Evolutionary conservation across 2,797 vertebrate species (phyloP).

Genomic region (Molossus alvarezi): DNA sequence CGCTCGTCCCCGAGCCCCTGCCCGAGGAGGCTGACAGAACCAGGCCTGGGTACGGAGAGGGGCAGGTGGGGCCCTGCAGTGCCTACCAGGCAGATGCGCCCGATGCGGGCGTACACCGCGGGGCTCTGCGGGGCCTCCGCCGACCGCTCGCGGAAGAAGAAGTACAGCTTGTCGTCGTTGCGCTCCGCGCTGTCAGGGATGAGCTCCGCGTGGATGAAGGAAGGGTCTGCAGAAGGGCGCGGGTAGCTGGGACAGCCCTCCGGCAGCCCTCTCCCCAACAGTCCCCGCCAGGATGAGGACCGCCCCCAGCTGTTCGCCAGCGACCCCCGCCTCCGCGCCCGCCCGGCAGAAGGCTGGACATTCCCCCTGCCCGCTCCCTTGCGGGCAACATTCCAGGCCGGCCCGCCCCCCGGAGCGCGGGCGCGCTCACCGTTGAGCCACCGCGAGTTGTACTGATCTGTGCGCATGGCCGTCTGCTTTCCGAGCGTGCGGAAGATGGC

Average conservation of each 20-base stretch:
- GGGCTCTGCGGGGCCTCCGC: slow-evolving; percentile 96
- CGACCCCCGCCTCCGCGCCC: neutral
- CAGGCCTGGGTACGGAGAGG: neutral
- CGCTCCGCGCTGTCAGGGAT: slow-evolving; percentile 98
- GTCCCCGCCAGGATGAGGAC: neutral
- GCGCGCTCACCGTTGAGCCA: slow-evolving; percentile 96
- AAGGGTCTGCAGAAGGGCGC: slow-evolving; percentile 92
- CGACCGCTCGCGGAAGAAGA: slow-evolving; percentile 98
- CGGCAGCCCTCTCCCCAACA: neutral
- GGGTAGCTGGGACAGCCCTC: neutral
- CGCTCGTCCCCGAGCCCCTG: neutral
- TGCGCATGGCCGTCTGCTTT: slow-evolving; percentile 99
- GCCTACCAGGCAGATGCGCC: slow-evolving; percentile 98
- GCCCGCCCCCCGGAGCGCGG: neutral
- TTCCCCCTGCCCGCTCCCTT: accelerated
- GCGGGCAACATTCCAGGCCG: neutral
- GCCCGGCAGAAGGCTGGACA: neutral
- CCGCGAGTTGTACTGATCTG: slow-evolving; percentile 99
- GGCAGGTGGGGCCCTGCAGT: no score
- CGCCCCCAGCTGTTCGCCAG: neutral
- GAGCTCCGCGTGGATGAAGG: slow-evolving; percentile 97
- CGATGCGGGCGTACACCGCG: slow-evolving; percentile 97
- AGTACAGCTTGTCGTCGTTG: slow-evolving; percentile 99
- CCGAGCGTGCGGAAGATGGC: slow-evolving; percentile 99
- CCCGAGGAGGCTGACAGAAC: neutral